Evolutionary conservation across 2,888 invertebrate species (phyloP).

Genomic region (Serrognathus titanus): DNA sequence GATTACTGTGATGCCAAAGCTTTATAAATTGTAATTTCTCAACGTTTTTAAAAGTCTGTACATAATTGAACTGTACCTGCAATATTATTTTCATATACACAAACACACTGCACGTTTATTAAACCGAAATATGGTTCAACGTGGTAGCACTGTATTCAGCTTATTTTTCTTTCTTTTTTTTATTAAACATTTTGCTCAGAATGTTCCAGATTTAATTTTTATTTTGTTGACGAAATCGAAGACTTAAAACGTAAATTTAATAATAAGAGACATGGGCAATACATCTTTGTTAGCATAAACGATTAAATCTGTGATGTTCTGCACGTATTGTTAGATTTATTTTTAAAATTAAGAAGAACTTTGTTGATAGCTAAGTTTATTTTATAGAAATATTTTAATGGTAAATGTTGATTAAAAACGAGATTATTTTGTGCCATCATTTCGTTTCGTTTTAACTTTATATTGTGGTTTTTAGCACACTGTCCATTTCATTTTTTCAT

Average conservation of each 20-base stretch:
- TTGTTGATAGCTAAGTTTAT: conserved; percentile 13
- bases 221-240: not conserved
- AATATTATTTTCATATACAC: conserved; percentile 4
- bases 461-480: conserved; percentile 4
- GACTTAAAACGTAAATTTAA: conserved; percentile 1
- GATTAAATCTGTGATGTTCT: too few species aligned
- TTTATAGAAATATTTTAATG: too few species aligned
- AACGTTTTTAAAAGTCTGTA: not conserved
- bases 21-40: not conserved
- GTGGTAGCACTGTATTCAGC: not conserved
- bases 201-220: conserved; percentile 5
- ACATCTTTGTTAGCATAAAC: too few species aligned
- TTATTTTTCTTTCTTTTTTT: not conserved
- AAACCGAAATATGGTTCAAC: too few species aligned
- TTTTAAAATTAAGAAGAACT: conserved; percentile 1
- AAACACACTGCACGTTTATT: not conserved
- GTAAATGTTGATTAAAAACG: conserved; percentile 7
- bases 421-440: too few species aligned
- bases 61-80: conserved; percentile 7
- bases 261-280: too few species aligned
- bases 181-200: not conserved
- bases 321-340: not conserved
- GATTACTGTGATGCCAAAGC: conserved; percentile 7
- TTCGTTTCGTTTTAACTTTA: conserved; percentile 9
- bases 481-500: conserved; percentile 15